phyloP scores from a whole-genome alignment of 2,797 vertebrate species.

The Gymnocypris eckloni region DNA sequence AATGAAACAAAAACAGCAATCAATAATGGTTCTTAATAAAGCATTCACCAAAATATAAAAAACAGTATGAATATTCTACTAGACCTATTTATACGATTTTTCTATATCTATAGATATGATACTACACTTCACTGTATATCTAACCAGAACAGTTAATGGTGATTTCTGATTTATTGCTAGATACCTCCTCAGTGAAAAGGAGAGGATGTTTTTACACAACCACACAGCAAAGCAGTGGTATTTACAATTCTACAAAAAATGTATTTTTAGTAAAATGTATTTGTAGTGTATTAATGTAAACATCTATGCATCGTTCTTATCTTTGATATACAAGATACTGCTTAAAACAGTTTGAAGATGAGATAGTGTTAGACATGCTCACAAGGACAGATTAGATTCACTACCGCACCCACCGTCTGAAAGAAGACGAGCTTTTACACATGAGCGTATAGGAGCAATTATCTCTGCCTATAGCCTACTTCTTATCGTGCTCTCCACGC shows the following conservation, averaged over 20 bases:
- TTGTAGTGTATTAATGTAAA: not conserved
- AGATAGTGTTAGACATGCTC: slow-evolving; percentile 25
- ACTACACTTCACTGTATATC: not conserved
- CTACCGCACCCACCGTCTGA: slow-evolving; percentile 38
- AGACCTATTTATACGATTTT: not conserved
- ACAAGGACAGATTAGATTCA: slow-evolving; percentile 40
- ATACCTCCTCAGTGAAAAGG: not conserved
- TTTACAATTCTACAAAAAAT: not conserved
- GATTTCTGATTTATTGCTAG: not conserved
- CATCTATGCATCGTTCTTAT: not conserved
- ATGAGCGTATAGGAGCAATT: slow-evolving; percentile 12
- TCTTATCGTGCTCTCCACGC: slow-evolving; percentile 6
- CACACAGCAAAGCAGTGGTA: not conserved
- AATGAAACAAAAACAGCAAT: not conserved
- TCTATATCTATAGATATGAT: not conserved
- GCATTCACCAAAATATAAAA: no score
- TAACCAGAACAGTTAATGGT: not conserved
- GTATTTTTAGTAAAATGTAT: no score
- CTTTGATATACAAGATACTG: slow-evolving; percentile 6
- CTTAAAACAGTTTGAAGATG: slow-evolving; percentile 18
- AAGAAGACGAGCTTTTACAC: slow-evolving; percentile 25
- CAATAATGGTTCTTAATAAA: not conserved
- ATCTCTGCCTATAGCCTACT: slow-evolving; percentile 14
- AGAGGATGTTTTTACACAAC: not conserved
- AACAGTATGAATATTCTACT: not conserved